phyloP scores from a whole-genome alignment of 2,888 invertebrate genomes.

The Rhagophthalmus giganteus region DNA sequence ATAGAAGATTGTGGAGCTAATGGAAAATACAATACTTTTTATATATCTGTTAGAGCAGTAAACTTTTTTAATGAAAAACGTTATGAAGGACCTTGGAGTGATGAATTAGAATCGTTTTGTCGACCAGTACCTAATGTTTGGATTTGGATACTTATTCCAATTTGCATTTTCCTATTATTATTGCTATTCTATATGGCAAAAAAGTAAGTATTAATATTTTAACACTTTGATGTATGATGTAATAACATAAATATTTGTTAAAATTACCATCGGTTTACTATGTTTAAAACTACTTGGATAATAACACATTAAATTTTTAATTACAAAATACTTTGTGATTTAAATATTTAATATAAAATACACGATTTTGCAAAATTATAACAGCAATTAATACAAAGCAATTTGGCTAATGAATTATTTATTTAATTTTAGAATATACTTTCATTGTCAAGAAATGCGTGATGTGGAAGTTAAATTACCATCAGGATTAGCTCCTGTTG shows the following conservation, averaged over 20 bases:
- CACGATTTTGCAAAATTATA: not conserved
- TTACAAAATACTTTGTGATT: too few relatives aligned
- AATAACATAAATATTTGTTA: too few relatives aligned
- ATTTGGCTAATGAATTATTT: too few relatives aligned
- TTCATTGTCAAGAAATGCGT: constrained; percentile 56
- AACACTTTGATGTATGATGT: not conserved
- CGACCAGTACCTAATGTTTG: constrained; percentile 12
- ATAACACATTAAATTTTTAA: too few relatives aligned
- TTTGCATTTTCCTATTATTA: constrained; percentile 14
- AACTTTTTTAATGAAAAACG: constrained; percentile 42
- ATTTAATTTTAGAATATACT: constrained; percentile 16
- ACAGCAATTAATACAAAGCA: not conserved
- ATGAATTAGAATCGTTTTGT: constrained; percentile 42
- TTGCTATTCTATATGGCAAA: constrained; percentile 16
- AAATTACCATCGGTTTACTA: too few relatives aligned
- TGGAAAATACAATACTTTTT: constrained; percentile 39
- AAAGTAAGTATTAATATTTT: constrained; percentile 15
- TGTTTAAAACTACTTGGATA: too few relatives aligned
- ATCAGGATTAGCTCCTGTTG: constrained; percentile 60
- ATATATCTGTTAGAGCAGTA: constrained; percentile 49
- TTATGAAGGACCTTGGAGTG: constrained; percentile 50
- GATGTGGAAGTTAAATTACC: constrained; percentile 71
- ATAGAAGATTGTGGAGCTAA: constrained; percentile 38
- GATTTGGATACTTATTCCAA: constrained; percentile 17
- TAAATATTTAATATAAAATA: too few relatives aligned